Conservation (phyloP, 2,113 vertebrate species). For the Physeter macrocephalus region DNA sequence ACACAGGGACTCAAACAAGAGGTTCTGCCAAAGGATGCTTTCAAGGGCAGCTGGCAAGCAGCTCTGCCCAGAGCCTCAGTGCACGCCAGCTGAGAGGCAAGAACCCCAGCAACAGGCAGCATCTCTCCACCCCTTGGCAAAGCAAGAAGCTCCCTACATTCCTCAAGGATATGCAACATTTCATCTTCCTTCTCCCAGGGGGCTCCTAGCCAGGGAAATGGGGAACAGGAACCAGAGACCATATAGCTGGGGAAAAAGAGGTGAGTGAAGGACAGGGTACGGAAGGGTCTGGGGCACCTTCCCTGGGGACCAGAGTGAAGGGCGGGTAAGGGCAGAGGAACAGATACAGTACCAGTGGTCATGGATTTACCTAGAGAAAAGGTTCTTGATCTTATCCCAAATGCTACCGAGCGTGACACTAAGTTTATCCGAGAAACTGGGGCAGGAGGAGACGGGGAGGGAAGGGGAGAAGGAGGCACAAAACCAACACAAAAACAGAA, state of each 20-base stretch:
- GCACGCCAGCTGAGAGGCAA: background rate
- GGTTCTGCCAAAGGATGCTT: background rate
- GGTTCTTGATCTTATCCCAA: slow-evolving; percentile 94
- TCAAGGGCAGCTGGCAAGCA: background rate
- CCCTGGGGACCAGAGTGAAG: slow-evolving; percentile 8
- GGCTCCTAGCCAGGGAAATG: background rate
- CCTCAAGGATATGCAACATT: background rate
- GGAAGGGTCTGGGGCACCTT: background rate
- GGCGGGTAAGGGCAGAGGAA: slow-evolving; percentile 32
- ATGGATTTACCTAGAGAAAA: slow-evolving; percentile 95
- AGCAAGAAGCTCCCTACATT: background rate
- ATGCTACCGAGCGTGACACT: slow-evolving; percentile 94
- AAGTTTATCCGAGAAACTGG: slow-evolving; percentile 96
- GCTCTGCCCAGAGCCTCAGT: background rate
- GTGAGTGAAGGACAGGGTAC: background rate
- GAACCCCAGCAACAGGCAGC: background rate
- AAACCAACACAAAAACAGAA: slow-evolving; percentile 88
- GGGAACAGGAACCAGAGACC: background rate
- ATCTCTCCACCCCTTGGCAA: background rate
- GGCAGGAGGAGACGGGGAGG: slow-evolving; percentile 82
- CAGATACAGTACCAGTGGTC: slow-evolving; percentile 74
- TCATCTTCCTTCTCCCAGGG: background rate
- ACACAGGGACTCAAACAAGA: background rate
- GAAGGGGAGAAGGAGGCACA: slow-evolving; percentile 76
- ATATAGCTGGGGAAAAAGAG: background rate